These are phyloP conservation scores for Lepetodrilus schrolli DNA, from an alignment of 2,888 invertebrate genomes.

Conservation along the genomic window DNA sequence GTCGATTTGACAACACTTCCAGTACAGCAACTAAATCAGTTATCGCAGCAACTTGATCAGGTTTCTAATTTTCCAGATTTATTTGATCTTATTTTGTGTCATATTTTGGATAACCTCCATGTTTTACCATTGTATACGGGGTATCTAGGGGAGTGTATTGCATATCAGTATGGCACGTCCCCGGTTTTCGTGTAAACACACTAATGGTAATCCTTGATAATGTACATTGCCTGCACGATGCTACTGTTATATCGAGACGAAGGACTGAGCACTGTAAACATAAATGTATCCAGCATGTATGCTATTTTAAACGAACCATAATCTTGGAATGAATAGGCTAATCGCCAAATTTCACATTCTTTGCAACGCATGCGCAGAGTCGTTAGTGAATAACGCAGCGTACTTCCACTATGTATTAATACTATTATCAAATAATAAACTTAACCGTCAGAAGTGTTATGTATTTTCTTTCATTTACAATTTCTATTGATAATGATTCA, in stretches of 20 bases:
- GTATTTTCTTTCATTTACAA: background rate
- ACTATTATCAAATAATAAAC: background rate
- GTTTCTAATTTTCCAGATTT: slow-evolving; percentile 74
- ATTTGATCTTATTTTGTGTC: background rate
- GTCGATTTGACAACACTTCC: slow-evolving; percentile 85
- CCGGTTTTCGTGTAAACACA: no score
- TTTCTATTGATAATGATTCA: background rate
- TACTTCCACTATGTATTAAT: background rate
- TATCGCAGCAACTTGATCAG: slow-evolving; percentile 91
- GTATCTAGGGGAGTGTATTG: background rate
- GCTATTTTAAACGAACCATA: no score
- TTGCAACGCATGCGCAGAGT: no score
- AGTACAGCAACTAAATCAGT: slow-evolving; percentile 86
- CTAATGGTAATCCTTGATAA: background rate
- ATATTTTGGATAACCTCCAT: background rate
- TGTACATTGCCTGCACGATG: background rate
- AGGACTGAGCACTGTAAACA: no score
- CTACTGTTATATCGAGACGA: no score
- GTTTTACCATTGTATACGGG: no score
- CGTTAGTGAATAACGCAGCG: no score
- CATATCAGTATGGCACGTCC: background rate
- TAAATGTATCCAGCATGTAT: no score
- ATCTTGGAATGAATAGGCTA: no score
- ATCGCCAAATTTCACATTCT: no score
- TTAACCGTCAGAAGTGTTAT: no score